phyloP scores from a whole-genome alignment of 2,888 invertebrate genomes.

The Tridacna crocea region DNA sequence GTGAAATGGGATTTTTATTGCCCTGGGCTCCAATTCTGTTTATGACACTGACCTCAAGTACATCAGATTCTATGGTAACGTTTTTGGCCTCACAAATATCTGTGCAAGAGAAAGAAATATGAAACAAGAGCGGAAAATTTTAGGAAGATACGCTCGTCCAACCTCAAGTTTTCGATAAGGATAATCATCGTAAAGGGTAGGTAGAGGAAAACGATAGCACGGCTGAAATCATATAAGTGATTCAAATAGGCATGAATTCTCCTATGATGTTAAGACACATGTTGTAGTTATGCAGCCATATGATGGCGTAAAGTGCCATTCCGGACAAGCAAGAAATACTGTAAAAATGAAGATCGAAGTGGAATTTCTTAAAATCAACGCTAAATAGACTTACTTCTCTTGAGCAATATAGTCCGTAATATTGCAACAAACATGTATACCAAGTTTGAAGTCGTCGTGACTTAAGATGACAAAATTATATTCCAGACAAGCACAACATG shows the following conservation, averaged over 20 bases:
- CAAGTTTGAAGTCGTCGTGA: too few species aligned
- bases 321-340: too few species aligned
- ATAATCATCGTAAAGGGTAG: neutral
- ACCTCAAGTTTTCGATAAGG: neutral
- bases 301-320: too few species aligned
- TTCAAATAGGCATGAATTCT: too few species aligned
- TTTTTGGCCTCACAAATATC: slow-evolving; percentile 30
- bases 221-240: neutral
- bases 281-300: too few species aligned
- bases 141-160: neutral
- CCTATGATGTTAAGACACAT: too few species aligned
- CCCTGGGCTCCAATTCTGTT: slow-evolving; percentile 28
- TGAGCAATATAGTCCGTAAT: neutral
- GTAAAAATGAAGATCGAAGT: too few species aligned
- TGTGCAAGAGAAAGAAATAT: neutral
- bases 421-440: too few species aligned
- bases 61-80: slow-evolving; percentile 20
- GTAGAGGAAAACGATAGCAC: neutral
- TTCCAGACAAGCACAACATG: too few species aligned
- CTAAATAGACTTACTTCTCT: neutral
- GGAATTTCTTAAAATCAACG: neutral
- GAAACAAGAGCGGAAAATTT: neutral
- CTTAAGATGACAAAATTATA: too few species aligned
- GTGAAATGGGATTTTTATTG: neutral
- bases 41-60: slow-evolving; percentile 6